Evolutionary conservation across 2,113 vertebrate species (phyloP).

Genomic region (Alligator mississippiensis): DNA sequence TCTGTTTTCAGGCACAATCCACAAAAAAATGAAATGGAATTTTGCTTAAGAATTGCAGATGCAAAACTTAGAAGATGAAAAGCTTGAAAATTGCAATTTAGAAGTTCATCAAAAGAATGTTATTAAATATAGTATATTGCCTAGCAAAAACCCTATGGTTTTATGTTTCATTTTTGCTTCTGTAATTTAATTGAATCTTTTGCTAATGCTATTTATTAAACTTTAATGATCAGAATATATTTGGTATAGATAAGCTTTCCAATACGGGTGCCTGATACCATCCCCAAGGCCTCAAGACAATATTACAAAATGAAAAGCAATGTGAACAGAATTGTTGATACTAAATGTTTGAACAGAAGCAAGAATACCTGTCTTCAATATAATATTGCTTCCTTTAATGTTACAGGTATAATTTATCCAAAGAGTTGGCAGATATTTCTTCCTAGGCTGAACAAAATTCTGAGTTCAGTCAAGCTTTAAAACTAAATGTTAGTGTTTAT

Average conservation of each 20-base stretch:
- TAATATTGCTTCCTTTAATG: neutral
- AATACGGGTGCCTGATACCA: neutral
- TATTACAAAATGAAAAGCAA: neutral
- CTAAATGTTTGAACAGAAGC: neutral
- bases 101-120: neutral
- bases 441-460: neutral
- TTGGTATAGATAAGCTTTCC: neutral
- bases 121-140: neutral
- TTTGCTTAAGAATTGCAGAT: neutral
- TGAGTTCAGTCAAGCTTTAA: slow-evolving; percentile 11
- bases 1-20: no score
- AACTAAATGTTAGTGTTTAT: neutral
- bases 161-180: neutral
- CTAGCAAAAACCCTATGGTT: neutral
- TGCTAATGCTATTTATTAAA: neutral
- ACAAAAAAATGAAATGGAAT: neutral
- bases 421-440: slow-evolving; percentile 15
- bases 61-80: neutral
- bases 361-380: neutral
- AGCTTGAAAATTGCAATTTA: neutral
- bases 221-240: neutral
- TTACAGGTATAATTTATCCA: neutral
- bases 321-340: neutral
- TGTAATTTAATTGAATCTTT: neutral
- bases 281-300: neutral